Conservation (phyloP, 92 coral and sea anemone genomes). For the Nematostella vectensis region DNA sequence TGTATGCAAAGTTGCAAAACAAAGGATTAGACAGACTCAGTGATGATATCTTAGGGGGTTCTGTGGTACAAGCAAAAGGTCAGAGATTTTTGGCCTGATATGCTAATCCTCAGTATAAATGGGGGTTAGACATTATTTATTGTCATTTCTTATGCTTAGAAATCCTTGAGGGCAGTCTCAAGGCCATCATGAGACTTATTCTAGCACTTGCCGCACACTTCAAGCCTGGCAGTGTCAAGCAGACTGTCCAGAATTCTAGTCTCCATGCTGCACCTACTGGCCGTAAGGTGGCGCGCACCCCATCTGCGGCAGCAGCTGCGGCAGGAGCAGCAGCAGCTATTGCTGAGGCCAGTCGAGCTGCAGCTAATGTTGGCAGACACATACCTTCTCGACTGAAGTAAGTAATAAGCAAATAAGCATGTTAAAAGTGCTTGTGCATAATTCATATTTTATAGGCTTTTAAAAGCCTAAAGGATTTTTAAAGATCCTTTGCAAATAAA, state of each 20-base stretch:
- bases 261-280: conserved; percentile 29
- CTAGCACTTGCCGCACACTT: conserved; percentile 96
- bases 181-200: conserved; percentile 90
- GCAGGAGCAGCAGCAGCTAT: conserved; percentile 98
- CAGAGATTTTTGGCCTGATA: too few relatives aligned
- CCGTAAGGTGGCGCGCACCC: conserved; percentile 68
- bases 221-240: conserved; percentile 94
- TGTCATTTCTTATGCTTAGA: too few relatives aligned
- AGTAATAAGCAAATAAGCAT: not conserved
- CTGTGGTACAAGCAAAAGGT: too few relatives aligned
- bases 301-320: conserved; percentile 97
- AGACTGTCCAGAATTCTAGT: conserved; percentile 29
- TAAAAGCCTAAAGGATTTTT: too few relatives aligned
- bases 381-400: conserved; percentile 59
- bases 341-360: conserved; percentile 93
- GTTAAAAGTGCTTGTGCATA: too few relatives aligned
- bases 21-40: too few relatives aligned
- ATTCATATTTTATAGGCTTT: not conserved
- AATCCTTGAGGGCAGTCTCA: conserved; percentile 82
- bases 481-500: too few relatives aligned
- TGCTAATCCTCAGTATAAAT: too few relatives aligned
- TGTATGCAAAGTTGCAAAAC: too few relatives aligned
- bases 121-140: too few relatives aligned
- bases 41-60: too few relatives aligned
- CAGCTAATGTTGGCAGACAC: conserved; percentile 94